Conservation (phyloP, 2,797 vertebrate species). For the Vireo griseus region DNA sequence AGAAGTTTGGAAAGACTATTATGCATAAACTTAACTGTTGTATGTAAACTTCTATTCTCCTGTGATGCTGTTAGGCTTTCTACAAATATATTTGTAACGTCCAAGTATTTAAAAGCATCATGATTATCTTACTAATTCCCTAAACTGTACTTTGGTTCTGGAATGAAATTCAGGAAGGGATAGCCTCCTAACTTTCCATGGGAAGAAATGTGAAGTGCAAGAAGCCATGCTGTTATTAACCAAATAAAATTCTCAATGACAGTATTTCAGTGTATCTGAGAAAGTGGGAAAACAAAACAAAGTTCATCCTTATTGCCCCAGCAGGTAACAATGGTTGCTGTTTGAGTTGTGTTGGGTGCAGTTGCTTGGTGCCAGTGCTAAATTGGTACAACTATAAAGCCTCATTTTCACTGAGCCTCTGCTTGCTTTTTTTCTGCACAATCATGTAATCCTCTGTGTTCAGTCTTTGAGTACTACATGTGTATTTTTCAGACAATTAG, state of each 20-base stretch:
- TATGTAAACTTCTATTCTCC: conserved; percentile 37
- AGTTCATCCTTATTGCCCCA: conserved; percentile 7
- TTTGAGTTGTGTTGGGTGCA: conserved; percentile 54
- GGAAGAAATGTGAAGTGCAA: conserved; percentile 1
- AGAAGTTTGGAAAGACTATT: conserved; percentile 24
- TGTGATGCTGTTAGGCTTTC: conserved; percentile 42
- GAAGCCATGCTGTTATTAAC: conserved; percentile 49
- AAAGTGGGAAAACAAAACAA: neutral
- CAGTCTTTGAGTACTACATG: conserved; percentile 63
- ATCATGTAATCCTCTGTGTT: conserved; percentile 67
- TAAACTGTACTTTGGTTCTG: conserved; percentile 28
- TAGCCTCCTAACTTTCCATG: neutral
- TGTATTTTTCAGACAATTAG: conserved; percentile 71
- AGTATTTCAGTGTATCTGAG: conserved; percentile 50
- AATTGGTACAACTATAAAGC: conserved; percentile 66
- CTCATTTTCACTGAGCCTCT: conserved; percentile 66
- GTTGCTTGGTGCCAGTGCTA: conserved; percentile 66
- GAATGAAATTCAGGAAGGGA: conserved; percentile 3
- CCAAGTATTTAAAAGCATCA: conserved; percentile 25
- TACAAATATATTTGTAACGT: conserved; percentile 11
- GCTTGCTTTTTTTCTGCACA: conserved; percentile 70
- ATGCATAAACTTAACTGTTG: conserved; percentile 32
- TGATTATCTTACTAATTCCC: neutral
- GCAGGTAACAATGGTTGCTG: conserved; percentile 34
- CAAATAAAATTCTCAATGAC: conserved; percentile 14